phyloP scores from a whole-genome alignment of 2,113 vertebrate genomes.

The Corythaeola cristata region DNA sequence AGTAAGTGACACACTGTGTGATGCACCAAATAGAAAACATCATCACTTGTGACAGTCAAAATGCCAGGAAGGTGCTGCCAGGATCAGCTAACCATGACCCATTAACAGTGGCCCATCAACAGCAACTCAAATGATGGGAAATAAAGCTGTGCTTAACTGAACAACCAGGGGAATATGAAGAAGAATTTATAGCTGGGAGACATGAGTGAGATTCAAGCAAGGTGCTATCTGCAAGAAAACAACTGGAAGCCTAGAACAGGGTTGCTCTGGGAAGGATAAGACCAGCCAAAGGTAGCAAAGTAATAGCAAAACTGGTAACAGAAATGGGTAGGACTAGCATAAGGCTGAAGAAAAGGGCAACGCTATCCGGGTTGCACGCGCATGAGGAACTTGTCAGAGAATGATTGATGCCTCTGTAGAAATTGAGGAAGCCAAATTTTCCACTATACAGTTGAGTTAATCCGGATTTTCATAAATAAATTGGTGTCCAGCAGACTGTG shows the following conservation, averaged over 20 bases:
- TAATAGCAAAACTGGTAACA: neutral
- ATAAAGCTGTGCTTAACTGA: neutral
- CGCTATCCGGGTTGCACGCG: neutral
- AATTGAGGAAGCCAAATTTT: neutral
- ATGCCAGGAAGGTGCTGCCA: neutral
- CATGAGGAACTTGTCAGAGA: neutral
- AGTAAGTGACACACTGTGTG: neutral
- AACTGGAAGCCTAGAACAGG: neutral
- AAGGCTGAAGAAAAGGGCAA: neutral
- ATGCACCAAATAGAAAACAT: neutral
- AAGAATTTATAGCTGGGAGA: neutral
- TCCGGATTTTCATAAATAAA: neutral
- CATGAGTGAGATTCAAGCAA: neutral
- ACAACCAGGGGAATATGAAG: neutral
- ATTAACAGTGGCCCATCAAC: neutral
- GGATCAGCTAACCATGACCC: neutral
- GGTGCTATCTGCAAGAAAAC: neutral
- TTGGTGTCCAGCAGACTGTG: neutral
- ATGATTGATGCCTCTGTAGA: neutral
- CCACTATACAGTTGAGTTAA: neutral
- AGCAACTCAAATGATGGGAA: neutral
- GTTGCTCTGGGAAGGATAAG: neutral
- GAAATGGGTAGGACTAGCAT: neutral
- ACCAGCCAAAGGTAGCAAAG: neutral
- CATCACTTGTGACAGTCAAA: neutral